These are phyloP conservation scores for Pelosia muscerda DNA, from an alignment of 2,888 invertebrate genomes.

Conservation along the genomic window DNA sequence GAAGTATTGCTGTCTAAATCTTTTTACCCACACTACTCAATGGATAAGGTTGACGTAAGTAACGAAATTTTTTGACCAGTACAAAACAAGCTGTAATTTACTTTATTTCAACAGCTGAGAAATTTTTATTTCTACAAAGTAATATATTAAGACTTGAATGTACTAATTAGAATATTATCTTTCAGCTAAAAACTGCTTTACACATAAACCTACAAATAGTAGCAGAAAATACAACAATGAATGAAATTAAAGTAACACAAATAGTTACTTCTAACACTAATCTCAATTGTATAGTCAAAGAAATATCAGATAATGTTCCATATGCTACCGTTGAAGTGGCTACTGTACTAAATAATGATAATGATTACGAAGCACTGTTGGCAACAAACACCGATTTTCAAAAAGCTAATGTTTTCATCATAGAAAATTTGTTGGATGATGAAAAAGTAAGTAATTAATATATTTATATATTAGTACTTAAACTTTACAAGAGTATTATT, in stretches of 20 bases:
- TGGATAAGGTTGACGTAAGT: slow-evolving; percentile 54
- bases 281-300: slow-evolving; percentile 46
- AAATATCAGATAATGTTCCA: slow-evolving; percentile 40
- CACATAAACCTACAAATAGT: slow-evolving; percentile 64
- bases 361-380: slow-evolving; percentile 30
- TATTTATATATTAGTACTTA: not conserved
- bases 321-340: slow-evolving; percentile 36
- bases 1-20: slow-evolving; percentile 43
- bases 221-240: slow-evolving; percentile 52
- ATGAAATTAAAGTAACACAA: slow-evolving; percentile 51
- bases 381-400: slow-evolving; percentile 20
- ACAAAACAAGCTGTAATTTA: not conserved
- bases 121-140: not conserved
- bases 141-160: no score
- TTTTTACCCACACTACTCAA: slow-evolving; percentile 55
- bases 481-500: not conserved
- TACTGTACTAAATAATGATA: slow-evolving; percentile 36
- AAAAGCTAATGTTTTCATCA: slow-evolving; percentile 56
- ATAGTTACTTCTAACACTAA: slow-evolving; percentile 41
- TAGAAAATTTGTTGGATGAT: slow-evolving; percentile 57
- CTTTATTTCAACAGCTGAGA: not conserved
- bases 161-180: slow-evolving; percentile 21
- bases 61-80: not conserved
- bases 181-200: slow-evolving; percentile 61
- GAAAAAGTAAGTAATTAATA: slow-evolving; percentile 53